Evolutionary conservation across 2,888 invertebrate genomes (phyloP).

Genomic region (Poecilus cupreus): DNA sequence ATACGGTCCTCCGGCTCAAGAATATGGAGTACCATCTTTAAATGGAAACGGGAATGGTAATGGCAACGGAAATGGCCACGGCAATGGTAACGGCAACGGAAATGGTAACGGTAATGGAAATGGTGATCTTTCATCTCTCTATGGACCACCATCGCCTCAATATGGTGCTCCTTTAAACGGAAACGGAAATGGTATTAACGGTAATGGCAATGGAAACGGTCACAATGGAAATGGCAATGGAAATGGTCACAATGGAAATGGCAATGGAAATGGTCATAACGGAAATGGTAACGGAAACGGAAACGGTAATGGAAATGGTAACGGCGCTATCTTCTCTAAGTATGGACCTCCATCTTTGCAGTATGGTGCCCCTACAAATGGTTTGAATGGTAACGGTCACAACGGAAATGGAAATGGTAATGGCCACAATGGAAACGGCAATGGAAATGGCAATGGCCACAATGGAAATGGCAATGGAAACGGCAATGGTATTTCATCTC

Average conservation of each 20-base stretch:
- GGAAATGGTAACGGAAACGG: constrained; percentile 44
- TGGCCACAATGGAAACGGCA: constrained; percentile 59
- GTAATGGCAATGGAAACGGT: constrained; percentile 63
- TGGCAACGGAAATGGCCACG: constrained; percentile 48
- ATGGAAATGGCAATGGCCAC: constrained; percentile 61
- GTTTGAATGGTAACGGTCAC: constrained; percentile 61
- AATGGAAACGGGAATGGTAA: constrained; percentile 50
- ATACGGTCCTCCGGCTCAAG: constrained; percentile 45
- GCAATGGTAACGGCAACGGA: constrained; percentile 61
- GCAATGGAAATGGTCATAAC: constrained; percentile 36
- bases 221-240: constrained; percentile 59
- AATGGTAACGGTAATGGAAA: constrained; percentile 61
- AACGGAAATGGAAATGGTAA: constrained; percentile 63
- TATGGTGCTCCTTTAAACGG: constrained; percentile 57
- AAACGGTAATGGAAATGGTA: constrained; percentile 45
- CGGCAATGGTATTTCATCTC: constrained; percentile 65
- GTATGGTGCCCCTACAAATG: constrained; percentile 61
- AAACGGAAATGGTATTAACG: constrained; percentile 64
- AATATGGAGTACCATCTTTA: constrained; percentile 58
- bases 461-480: constrained; percentile 32
- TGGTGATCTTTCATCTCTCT: constrained; percentile 58
- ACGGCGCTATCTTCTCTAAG: constrained; percentile 60
- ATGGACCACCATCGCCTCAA: constrained; percentile 60
- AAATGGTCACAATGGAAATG: constrained; percentile 44
- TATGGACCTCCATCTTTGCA: constrained; percentile 65